These are phyloP conservation scores for Zosterops borbonicus DNA, from an alignment of 2,113 vertebrate genomes.

Conservation along the genomic window DNA sequence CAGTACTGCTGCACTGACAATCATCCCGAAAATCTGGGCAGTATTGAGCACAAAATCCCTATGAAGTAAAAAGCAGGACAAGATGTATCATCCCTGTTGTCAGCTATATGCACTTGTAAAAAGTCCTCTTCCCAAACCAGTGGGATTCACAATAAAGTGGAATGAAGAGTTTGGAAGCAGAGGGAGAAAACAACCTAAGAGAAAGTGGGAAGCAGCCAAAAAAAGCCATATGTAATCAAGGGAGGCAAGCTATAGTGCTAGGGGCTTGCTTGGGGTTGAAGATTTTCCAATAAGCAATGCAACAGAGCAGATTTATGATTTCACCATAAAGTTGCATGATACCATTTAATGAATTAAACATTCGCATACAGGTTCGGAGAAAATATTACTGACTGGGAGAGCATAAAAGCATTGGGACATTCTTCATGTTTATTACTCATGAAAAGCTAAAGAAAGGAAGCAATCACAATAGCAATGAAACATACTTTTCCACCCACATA, in stretches of 20 bases:
- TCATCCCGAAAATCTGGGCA: background rate
- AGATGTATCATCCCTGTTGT: background rate
- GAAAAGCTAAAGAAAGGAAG: conserved; percentile 66
- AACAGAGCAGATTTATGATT: conserved; percentile 50
- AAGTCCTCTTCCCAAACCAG: background rate
- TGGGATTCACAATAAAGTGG: background rate
- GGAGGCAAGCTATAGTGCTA: background rate
- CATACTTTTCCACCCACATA: conserved; percentile 54
- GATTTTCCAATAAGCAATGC: conserved; percentile 45
- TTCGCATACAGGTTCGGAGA: conserved; percentile 33
- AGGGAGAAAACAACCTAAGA: background rate
- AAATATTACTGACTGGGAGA: conserved; percentile 58
- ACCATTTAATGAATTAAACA: conserved; percentile 73
- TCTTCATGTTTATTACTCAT: conserved; percentile 59
- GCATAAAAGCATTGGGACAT: conserved; percentile 21
- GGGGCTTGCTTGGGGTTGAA: background rate
- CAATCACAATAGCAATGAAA: conserved; percentile 64
- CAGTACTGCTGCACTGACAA: background rate
- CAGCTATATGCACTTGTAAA: background rate
- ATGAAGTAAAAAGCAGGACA: background rate
- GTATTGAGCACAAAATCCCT: background rate
- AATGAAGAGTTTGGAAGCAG: background rate
- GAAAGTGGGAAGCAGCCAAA: background rate
- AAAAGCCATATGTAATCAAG: background rate
- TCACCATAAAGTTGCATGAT: conserved; percentile 52